phyloP scores from a whole-genome alignment of 1,140 invertebrate genomes.

The Scylla paramamosain region DNA sequence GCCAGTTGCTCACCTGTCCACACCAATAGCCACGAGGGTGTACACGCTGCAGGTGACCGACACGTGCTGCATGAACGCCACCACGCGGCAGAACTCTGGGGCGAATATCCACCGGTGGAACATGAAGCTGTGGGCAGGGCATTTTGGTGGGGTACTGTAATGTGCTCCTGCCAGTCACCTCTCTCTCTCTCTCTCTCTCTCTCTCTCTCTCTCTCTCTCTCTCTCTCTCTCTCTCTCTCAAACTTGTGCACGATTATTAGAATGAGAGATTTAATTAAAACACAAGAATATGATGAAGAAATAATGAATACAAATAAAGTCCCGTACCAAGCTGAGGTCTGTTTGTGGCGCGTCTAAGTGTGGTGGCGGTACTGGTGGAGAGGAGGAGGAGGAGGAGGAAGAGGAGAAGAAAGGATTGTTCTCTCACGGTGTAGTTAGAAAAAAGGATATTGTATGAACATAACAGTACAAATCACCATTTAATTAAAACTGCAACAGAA shows the following conservation, averaged over 20 bases:
- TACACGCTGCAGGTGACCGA: constrained; percentile 81
- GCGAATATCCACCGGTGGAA: constrained; percentile 80
- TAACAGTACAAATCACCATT: no score
- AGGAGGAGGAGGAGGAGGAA: background rate
- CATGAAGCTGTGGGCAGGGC: constrained; percentile 78
- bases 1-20: constrained; percentile 82
- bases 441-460: background rate
- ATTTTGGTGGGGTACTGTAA: background rate
- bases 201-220: constrained; percentile 16
- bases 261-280: no score
- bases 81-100: constrained; percentile 80
- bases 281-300: no score
- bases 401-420: background rate
- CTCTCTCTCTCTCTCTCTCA: background rate
- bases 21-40: constrained; percentile 80
- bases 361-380: no score
- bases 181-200: constrained; percentile 37
- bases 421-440: no score
- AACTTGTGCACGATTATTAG: no score
- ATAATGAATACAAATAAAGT: no score
- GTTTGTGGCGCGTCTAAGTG: no score
- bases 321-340: no score
- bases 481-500: no score
- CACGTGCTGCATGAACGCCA: constrained; percentile 80
- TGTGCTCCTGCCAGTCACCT: background rate